Base-by-base conservation (phyloP, 2,113 vertebrate species). In the Pedetes capensis region DNA sequence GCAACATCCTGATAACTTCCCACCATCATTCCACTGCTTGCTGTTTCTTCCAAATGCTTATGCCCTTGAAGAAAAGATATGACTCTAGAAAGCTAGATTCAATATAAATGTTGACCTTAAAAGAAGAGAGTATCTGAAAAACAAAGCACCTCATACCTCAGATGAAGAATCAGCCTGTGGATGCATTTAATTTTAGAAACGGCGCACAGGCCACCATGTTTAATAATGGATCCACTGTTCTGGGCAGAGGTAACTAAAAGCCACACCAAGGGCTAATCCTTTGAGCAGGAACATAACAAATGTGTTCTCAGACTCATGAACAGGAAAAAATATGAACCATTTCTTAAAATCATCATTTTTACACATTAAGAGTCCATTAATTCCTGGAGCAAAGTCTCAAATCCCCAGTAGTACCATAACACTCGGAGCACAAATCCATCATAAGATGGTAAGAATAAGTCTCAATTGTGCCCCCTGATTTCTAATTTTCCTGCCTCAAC, bases 301-400 rank as follows among this genome's bases (percentile, higher is more conserved):
- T 85, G 81, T 66, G 27, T 68, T 84, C 84, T 87, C 32, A 13
- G n/a, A 42, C 44, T 90, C 68, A 42, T 23, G 44, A 93, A 90
- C 37, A 84, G 81, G 51, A 64, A 69, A 72, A 95, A 78, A 20
- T 5, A 82, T 44, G 47, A 81, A 75, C 82, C 75, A 75, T 84
- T 91, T 47, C 61, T n/a, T 66, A 87, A 92, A 91, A 87, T 79
- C 10, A 76, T 80, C 59, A 87, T 87, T 95, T 96, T 95, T 81
- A 87, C 80, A 94, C 93, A 96, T 86, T 68, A 96, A 80, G 84
- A 63, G 57, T 59, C 89, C 72, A 96, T 83, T 96, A 95, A 88
- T n/a, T 89, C 81, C 61, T 22, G 63, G 59, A 66, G 61, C 63
- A 91, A 96, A 94, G 51, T 91, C 57, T 66, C 51, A 79, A 79